Evolutionary conservation across 2,797 vertebrate genomes (phyloP).

Genomic region (Dallia pectoralis): DNA sequence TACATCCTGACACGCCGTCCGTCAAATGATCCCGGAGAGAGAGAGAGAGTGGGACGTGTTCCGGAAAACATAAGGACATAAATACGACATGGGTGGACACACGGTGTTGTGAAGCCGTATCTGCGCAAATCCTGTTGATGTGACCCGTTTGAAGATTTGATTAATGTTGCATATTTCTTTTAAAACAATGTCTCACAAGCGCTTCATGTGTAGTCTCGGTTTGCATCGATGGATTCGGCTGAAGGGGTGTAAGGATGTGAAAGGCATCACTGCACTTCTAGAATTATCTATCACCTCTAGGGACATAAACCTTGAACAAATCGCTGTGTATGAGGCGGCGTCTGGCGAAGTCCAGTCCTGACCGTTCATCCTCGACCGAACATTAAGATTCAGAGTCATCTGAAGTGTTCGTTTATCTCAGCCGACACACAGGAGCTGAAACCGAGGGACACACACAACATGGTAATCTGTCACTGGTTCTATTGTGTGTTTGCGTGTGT

Average conservation of each 20-base stretch:
- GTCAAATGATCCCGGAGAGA: background rate
- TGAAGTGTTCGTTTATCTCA: background rate
- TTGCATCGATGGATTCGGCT: too few species aligned
- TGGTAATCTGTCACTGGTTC: slow-evolving; percentile 4
- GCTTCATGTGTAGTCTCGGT: too few species aligned
- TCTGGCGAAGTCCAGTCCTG: background rate
- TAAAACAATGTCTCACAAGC: too few species aligned
- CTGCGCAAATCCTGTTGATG: too few species aligned
- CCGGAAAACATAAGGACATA: background rate
- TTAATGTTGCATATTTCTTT: too few species aligned
- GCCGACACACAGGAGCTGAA: background rate
- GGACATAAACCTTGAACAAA: too few species aligned
- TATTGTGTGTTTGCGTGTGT: background rate
- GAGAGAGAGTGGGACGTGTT: background rate
- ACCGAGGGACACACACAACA: background rate
- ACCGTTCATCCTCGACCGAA: background rate
- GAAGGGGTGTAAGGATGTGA: too few species aligned
- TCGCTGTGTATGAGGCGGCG: too few species aligned
- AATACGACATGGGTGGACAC: background rate
- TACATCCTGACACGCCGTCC: slow-evolving; percentile 36
- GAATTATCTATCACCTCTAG: too few species aligned
- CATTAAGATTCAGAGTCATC: background rate
- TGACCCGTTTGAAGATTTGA: too few species aligned
- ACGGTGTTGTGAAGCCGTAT: background rate
- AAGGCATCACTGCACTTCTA: too few species aligned